Percentiles rank a stretch among this genome's conserved stretches.
Conservation (phyloP, 2,888 invertebrate genomes). For the Diaphora mendica region DNA sequence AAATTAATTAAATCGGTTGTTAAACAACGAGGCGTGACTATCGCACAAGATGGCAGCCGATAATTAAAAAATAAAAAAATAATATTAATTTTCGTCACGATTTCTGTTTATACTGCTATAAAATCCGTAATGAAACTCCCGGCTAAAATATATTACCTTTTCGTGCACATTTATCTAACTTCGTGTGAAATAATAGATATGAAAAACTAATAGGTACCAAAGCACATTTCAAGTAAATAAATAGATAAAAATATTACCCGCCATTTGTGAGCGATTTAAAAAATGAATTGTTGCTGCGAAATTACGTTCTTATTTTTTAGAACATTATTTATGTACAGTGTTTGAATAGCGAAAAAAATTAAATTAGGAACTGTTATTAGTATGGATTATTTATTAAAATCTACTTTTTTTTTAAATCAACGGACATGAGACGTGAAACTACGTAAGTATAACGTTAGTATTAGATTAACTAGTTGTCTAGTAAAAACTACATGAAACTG, state of each 20-base stretch:
- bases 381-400: not conserved
- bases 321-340: not conserved
- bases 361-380: not conserved
- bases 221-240: not conserved
- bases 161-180: constrained; percentile 23
- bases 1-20: constrained; percentile 23
- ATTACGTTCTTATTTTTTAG: not conserved
- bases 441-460: not conserved
- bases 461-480: too few species aligned
- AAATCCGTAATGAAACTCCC: constrained; percentile 40
- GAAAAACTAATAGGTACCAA: constrained; percentile 3
- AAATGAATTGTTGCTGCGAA: not conserved
- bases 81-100: constrained; percentile 58
- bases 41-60: constrained; percentile 58
- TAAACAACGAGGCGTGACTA: constrained; percentile 50
- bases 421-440: not conserved
- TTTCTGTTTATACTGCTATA: constrained; percentile 41
- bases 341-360: not conserved
- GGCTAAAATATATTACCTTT: constrained; percentile 13
- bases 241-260: not conserved
- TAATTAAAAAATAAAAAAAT: constrained; percentile 57
- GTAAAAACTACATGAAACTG: not conserved
- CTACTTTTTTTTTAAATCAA: not conserved
- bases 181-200: constrained; percentile 21
- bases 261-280: not conserved